Conservation (phyloP, 64 coral and sea anemone genomes). For the Montipora capricornis region DNA sequence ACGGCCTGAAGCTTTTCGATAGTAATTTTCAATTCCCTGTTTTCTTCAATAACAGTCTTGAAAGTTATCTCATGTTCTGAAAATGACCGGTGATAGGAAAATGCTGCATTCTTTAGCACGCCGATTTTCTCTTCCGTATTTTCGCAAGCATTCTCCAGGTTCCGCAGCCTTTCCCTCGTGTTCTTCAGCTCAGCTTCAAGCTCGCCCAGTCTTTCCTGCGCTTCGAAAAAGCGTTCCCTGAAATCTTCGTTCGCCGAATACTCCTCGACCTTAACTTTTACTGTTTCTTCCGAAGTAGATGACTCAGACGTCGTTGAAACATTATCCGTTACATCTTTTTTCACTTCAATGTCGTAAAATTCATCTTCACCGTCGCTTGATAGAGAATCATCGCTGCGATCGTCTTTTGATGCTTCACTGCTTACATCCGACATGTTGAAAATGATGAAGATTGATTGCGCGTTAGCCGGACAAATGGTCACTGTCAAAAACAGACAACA, state of each 20-base stretch:
- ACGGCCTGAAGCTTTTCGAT: constrained; percentile 25
- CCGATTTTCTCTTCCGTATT: constrained; percentile 83
- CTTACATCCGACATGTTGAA: constrained; percentile 21
- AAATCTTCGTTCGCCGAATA: constrained; percentile 53
- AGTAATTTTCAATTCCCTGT: constrained; percentile 47
- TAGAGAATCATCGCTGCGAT: not conserved
- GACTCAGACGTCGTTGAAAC: constrained; percentile 17
- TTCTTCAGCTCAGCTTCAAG: constrained; percentile 81
- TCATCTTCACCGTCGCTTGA: not conserved
- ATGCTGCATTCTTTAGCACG: constrained; percentile 61
- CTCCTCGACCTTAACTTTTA: constrained; percentile 17
- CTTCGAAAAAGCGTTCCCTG: constrained; percentile 70
- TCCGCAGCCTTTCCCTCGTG: constrained; percentile 73
- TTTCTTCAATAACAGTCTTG: constrained; percentile 72
- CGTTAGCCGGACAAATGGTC: not conserved
- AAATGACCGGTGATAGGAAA: constrained; percentile 51
- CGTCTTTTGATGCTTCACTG: not conserved
- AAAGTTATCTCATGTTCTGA: constrained; percentile 69
- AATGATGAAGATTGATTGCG: not conserved
- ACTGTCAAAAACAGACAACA: not conserved
- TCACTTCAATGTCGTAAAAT: not conserved
- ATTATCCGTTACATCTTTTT: constrained; percentile 20
- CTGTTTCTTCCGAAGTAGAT: constrained; percentile 26
- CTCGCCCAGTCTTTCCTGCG: constrained; percentile 72
- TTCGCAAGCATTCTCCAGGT: constrained; percentile 73